Base-by-base conservation (phyloP, 1,140 invertebrate genomes). In the Heliconius hewitsoni region DNA sequence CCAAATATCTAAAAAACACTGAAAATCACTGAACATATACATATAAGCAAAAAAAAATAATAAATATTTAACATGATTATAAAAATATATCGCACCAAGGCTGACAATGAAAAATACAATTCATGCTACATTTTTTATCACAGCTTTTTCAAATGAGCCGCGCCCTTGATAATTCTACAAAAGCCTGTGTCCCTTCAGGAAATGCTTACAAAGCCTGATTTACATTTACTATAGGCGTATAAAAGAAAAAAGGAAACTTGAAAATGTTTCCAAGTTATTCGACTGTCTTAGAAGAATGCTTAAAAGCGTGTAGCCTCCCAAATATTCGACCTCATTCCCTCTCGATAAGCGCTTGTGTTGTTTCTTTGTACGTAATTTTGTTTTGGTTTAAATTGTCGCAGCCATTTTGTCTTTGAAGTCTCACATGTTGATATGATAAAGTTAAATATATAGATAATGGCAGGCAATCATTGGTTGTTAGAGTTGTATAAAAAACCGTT, bases 121-220 rank as follows among this genome's bases (percentile, higher is more conserved):
- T 23, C 55, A 23, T 23, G 8, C n/a, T 23, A 19, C 9, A 55
- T 55, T 55, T 55, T 23, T 57, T 57, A 57, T 57, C 18, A 23
- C 55, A 57, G 55, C 50, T 42, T 72, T 52, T 73, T 55, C 76
- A 77, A 77, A 77, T 66, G 66, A 70, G 39, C 76, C 76, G 23
- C 70, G n/a, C 76, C 76, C 23, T 77, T 71, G 8, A 52, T 77
- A 37, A 60, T 77, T 39, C 34, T 27, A 23, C 55, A 72, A 73
- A 73, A 78, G 52, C 30, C 71, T 66, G 73, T 60, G 71, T 78
- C 77, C 52, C 39, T 78, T 73, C 34, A 73, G 71, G 71, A 78
- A 78, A 73, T 57, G 34, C 46, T 71, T 50, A 50, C 39, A 30
- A 34, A 78, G 73, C 13, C 71, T 60, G 52, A 52, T 73, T 78